Base-by-base conservation (phyloP, 2,113 vertebrate genomes). In the Corythornis vintsioides region DNA sequence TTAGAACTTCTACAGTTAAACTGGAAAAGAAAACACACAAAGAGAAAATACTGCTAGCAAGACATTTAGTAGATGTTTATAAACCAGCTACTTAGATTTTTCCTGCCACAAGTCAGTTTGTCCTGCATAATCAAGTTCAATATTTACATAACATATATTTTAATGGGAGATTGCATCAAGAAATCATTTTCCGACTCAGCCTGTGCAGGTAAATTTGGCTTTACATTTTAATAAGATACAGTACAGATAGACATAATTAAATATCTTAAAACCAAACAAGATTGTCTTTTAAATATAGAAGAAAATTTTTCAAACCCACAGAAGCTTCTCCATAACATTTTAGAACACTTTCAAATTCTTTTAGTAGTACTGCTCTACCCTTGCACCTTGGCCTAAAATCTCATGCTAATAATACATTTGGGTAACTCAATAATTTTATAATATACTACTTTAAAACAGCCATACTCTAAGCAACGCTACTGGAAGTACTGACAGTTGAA, bases 1-100 rank as follows among this genome's bases (percentile, higher is more conserved):
- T 98, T 80, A 97, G 96, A 93, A 99, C 99, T 96, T 99, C 98
- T 79, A 99, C 99, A 7, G 99, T 99, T 97, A 99, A 98, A 96
- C 99, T 99, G 96, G 80, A 95, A 97, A 60, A 96, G 43, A 92
- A 70, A 96, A 70, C 15, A 73, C 20, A 88, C 4, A 61, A 7
- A 35, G 21, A 67, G 4, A 67, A 91, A 91, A 55, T 38, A 66
- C 3, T 61, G 10, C 28, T 83, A 66, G 11, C 24, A 77, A 59
- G 66, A 75, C 15, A 79, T 5, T 50, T 0, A 56, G 5, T 3
- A 35, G 4, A 52, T 16, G 9, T 70, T 78, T 60, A 6, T 11
- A 75, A 35, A 19, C 12, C 31, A 93, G 11, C 11, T 78, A 28
- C 31, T 48, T 24, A 61, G 24, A 29, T 28, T 42, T 57, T 83